phyloP scores from a whole-genome alignment of 1,140 invertebrate genomes.

The Dolichoris vasculosae region DNA sequence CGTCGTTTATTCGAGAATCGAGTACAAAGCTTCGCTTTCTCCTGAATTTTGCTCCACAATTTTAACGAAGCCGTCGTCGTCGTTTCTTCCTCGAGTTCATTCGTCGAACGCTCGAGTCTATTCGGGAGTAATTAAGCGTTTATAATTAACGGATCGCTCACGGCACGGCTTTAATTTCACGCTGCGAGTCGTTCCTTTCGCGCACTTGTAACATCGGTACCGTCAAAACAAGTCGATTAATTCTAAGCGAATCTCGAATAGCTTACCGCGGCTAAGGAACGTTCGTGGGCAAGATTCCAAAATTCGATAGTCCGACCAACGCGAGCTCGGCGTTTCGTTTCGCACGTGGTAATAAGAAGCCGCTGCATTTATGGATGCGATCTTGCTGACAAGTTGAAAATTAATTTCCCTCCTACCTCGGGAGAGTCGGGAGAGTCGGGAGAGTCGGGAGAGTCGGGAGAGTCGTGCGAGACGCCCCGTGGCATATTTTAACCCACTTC shows the following conservation, averaged over 20 bases:
- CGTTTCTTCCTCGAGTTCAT: neutral
- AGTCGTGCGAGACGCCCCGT: conserved; percentile 49
- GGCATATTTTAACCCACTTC: conserved; percentile 72
- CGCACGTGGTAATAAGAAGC: conserved; percentile 59
- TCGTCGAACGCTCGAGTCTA: neutral
- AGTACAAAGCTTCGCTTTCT: no score
- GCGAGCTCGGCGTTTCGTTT: conserved; percentile 23
- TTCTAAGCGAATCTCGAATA: conserved; percentile 15
- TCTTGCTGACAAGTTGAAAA: conserved; percentile 64
- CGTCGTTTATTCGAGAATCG: no score
- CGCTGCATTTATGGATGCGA: conserved; percentile 68
- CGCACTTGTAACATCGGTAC: neutral
- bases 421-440: conserved; percentile 49
- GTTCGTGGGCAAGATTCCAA: conserved; percentile 47
- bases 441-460: no score
- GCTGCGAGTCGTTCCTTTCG: neutral
- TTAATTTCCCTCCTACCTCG: conserved; percentile 63
- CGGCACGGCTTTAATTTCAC: conserved; percentile 10
- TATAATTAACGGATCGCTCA: conserved; percentile 46
- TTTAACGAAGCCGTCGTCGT: neutral
- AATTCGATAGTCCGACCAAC: conserved; percentile 38
- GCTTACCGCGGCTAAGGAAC: no score
- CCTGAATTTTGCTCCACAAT: neutral
- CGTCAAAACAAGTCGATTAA: conserved; percentile 52
- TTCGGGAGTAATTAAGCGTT: conserved; percentile 30